Base-by-base conservation (phyloP, 2,797 vertebrate species). In the Podarcis lilfordi region DNA sequence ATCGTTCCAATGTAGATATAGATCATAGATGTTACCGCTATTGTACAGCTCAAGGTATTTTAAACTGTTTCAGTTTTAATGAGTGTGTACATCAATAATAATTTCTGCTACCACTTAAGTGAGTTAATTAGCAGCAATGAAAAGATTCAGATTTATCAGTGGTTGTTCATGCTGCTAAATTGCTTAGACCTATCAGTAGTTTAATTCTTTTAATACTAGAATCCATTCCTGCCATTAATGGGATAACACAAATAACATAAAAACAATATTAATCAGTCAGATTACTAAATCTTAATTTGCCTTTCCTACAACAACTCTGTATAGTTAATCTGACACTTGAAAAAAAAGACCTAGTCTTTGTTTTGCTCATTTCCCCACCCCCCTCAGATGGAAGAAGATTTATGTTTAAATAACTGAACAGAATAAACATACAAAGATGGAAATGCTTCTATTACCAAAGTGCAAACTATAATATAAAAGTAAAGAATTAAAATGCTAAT, bases 81-180 rank as follows among this genome's bases (percentile, higher is more conserved):
- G 86, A 91, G 79, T 35, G 66, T 0, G 61, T 40, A 37, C 89
- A 89, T 85, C 4, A 78, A 29, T 82, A 15, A 84, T 92, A 84
- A 90, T 85, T 94, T 25, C 32, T 86, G 59, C 43, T 84, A 8
- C 64, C 68, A 86, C 84, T 90, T 91, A 94, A 37, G 0, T 88
- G 10, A 91, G 43, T 87, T 91, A 93, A 93, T 94, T 93, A 88
- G 2, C 29, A 89, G 7, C 77, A 89, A 89, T 91, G 84, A 85
- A 93, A 89, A 92, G 86, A 80, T 87, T 71, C 80, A 91, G 91
- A 92, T 92, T 93, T 94, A 50, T 9, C 27, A 71, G 74, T 92
- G 74, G 89, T 15, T 89, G 86, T 89, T 77, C 64, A 91, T 19
- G 61, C 27, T 88, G 71, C 75, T 94, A 93, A 86, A 87, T 91